Conservation (phyloP, 2,113 vertebrate species). For the Scatophagus argus region DNA sequence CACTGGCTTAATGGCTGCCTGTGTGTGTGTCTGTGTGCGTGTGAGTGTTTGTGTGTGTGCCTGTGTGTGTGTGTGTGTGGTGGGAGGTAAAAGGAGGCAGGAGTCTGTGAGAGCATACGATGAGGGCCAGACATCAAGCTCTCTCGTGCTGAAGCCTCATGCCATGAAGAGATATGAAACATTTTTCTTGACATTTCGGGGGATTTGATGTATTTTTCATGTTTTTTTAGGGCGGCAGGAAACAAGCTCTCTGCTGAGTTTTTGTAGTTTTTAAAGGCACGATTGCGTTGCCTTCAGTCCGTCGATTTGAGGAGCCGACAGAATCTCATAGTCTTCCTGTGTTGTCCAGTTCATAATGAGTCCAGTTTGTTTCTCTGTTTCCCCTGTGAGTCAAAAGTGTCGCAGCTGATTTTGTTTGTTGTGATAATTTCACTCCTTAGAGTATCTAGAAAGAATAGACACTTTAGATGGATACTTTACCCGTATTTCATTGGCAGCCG, state of each 20-base stretch:
- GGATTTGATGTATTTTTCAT: conserved; percentile 50
- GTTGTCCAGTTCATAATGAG: neutral
- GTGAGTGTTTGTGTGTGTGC: neutral
- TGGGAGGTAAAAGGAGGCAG: neutral
- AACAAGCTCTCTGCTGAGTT: conserved; percentile 12
- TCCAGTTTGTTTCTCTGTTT: too few relatives aligned
- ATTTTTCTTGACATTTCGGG: conserved; percentile 50
- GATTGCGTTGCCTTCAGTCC: neutral
- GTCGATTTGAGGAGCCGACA: neutral
- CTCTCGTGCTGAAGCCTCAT: neutral
- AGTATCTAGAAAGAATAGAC: neutral
- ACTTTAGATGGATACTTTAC: too few relatives aligned
- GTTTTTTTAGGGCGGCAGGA: conserved; percentile 24
- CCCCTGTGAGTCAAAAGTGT: too few relatives aligned
- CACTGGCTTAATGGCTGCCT: conserved; percentile 30
- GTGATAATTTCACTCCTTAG: neutral
- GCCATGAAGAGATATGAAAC: conserved; percentile 40
- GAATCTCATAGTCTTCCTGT: neutral
- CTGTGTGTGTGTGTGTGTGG: conserved; percentile 9
- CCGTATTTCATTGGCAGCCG: conserved; percentile 7
- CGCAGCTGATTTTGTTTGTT: neutral
- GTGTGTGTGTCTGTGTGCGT: neutral
- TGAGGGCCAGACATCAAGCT: conserved; percentile 52
- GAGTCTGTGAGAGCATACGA: conserved; percentile 23
- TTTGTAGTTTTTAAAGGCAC: neutral